Evolutionary conservation across 1,140 invertebrate genomes (phyloP), one percentile per base, ranked within the genome.

Genomic region (Drosophila tsacasi): DNA sequence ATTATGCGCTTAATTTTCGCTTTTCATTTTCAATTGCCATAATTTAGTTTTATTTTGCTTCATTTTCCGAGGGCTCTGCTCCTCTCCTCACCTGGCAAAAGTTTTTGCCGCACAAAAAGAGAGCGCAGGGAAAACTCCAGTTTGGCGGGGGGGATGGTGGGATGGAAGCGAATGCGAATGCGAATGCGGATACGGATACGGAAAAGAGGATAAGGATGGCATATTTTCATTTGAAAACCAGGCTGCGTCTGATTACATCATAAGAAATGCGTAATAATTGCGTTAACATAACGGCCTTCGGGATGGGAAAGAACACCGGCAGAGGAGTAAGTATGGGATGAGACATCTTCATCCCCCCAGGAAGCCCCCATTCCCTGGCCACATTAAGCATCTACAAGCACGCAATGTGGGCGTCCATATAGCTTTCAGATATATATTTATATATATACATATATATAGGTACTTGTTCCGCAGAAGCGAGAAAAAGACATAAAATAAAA

Each of bases 11-110:
- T 92, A 92, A 92, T 91, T 92, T 92, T 92, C 81, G 84, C 91
- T 91, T 92, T 92, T 92, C 83, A 92, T 92, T 92, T 92, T 92
- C 91, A 92, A 92, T 92, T 92, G 91, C 91, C 79, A 91, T 91
- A 92, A 92, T 92, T 92, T 89, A 90, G 85, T 90, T 90, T 90
- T 90, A 90, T 90, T 90, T 85, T 81, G 75, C 81, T 90, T 84
- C 73, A 84, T 90, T 90, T 81, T 90, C 60, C 30, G 27, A 10
- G 44, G 27, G 21, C 17, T n/a, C 35, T 3, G 35, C 27, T 52
- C 3, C n/a, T 65, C 50, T n/a, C n/a, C 30, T 30, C 32, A 62
- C 61, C 63, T 79, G 68, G 69, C 30, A 58, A 76, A 84, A 82
- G 90, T 76, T 30, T 79, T 87, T 61, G 62, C 81, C 72, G 67